Percentiles rank a stretch among this genome's conserved stretches.
phyloP scores from a whole-genome alignment of 2,888 invertebrate species.

The Sarcophaga rosellei region DNA sequence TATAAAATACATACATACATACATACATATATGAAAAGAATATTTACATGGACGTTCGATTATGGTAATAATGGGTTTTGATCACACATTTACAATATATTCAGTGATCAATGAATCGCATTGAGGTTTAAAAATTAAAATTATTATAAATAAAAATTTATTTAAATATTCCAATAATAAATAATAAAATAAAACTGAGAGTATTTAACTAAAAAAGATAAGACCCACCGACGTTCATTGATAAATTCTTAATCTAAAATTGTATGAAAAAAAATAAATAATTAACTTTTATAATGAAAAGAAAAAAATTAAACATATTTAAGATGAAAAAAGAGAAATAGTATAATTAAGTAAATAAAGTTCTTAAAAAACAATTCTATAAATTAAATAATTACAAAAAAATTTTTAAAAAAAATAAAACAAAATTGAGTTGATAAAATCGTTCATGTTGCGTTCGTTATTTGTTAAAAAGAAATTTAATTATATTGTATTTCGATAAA shows the following conservation, averaged over 20 bases:
- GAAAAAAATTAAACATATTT: background rate
- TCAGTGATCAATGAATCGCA: no score
- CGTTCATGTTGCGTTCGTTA: conserved; percentile 66
- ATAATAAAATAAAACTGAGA: conserved; percentile 1
- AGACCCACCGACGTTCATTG: conserved; percentile 64
- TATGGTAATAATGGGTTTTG: conserved; percentile 29
- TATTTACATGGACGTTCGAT: conserved; percentile 39
- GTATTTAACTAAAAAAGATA: background rate
- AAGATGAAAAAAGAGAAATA: background rate
- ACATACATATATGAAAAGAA: no score
- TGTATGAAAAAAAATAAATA: conserved; percentile 22
- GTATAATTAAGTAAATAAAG: conserved; percentile 6
- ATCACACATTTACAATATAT: no score
- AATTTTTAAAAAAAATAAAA: background rate
- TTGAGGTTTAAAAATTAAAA: no score
- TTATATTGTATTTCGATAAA: background rate
- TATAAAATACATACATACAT: no score
- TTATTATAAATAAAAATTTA: no score
- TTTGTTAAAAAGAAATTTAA: conserved; percentile 53
- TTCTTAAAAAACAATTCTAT: background rate
- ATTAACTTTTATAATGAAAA: conserved; percentile 30
- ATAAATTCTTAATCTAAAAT: conserved; percentile 32
- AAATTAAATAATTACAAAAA: background rate
- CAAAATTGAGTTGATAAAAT: conserved; percentile 47
- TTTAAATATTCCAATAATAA: background rate